These are phyloP conservation scores for Typhlichthys subterraneus DNA, from an alignment of 2,797 vertebrate species.

Conservation along the genomic window DNA sequence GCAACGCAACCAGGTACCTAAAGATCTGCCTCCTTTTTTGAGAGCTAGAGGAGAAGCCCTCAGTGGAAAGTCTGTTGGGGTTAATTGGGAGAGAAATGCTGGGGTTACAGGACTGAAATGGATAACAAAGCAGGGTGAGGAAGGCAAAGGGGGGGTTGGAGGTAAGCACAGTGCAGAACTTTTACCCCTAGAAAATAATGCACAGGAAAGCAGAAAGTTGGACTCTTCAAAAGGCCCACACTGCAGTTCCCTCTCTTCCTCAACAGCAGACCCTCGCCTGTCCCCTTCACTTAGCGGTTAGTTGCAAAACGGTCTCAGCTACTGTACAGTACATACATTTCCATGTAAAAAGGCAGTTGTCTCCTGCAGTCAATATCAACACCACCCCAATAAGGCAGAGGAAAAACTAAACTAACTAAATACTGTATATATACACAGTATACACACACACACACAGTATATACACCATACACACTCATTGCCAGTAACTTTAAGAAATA, in stretches of 20 bases:
- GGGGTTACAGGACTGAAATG: conserved; percentile 72
- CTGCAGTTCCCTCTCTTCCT: conserved; percentile 32
- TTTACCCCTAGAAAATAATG: conserved; percentile 38
- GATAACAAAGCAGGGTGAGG: conserved; percentile 36
- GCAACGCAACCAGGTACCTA: conserved; percentile 85
- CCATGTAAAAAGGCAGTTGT: conserved; percentile 18
- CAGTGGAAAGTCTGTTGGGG: conserved; percentile 92
- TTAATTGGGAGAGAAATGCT: conserved; percentile 80
- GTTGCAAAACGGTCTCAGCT: conserved; percentile 18
- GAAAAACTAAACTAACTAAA: neutral
- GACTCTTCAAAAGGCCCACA: conserved; percentile 37
- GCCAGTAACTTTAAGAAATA: neutral
- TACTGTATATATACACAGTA: too few relatives aligned
- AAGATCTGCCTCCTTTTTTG: conserved; percentile 95
- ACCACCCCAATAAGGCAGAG: neutral
- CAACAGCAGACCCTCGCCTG: neutral
- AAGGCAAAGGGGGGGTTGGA: conserved; percentile 32
- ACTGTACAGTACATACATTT: conserved; percentile 8
- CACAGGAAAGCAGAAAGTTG: conserved; percentile 50
- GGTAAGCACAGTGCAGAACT: conserved; percentile 42
- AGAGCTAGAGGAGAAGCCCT: conserved; percentile 93
- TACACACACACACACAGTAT: too few relatives aligned
- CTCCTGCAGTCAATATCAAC: neutral
- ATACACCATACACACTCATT: neutral
- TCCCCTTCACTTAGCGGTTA: conserved; percentile 21